Conservation (phyloP, 2,113 vertebrate genomes). For the Pristiophorus japonicus region DNA sequence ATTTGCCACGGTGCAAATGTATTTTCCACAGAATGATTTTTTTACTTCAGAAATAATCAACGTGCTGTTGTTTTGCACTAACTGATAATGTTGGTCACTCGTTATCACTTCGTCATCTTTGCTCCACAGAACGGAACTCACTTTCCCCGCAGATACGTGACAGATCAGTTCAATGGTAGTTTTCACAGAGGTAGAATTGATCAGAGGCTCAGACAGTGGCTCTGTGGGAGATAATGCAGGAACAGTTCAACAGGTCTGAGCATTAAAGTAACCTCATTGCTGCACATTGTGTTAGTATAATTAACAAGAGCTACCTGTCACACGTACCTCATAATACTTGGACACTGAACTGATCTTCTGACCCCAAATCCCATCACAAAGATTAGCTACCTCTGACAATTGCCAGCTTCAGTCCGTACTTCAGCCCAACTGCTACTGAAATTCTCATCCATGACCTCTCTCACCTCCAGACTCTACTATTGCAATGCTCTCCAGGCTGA, state of each 20-base stretch:
- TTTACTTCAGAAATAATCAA: neutral
- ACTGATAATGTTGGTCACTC: neutral
- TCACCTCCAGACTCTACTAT: neutral
- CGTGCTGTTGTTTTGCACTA: neutral
- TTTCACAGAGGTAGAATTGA: neutral
- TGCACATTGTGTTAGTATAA: neutral
- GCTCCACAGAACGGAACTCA: neutral
- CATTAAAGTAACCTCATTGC: neutral
- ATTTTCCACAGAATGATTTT: neutral
- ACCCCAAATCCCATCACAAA: neutral
- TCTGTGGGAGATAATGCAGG: neutral
- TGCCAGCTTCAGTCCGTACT: neutral
- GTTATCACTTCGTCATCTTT: neutral
- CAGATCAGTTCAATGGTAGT: neutral
- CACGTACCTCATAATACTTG: neutral
- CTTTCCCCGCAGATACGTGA: neutral
- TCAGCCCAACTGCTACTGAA: neutral
- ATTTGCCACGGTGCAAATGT: neutral
- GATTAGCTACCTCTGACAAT: neutral
- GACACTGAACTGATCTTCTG: neutral
- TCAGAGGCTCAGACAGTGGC: neutral
- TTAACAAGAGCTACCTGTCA: neutral
- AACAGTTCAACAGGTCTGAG: neutral
- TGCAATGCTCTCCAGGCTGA: neutral
- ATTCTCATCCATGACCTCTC: neutral